These are phyloP conservation scores for Reinhardtius hippoglossoides DNA, from an alignment of 2,113 vertebrate genomes.

Conservation along the genomic window DNA sequence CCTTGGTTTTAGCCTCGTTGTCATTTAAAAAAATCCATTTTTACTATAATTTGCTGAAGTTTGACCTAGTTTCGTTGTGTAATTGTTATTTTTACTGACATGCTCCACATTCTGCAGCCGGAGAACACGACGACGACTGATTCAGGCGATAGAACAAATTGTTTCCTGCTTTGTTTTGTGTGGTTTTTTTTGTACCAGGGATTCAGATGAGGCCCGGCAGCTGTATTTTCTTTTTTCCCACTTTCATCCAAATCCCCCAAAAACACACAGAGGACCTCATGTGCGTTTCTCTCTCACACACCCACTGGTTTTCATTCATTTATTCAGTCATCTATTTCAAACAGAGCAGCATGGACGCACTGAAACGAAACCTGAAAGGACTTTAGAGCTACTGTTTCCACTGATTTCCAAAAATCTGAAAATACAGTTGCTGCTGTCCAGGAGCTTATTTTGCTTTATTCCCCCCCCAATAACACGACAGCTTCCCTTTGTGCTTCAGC, in stretches of 20 bases:
- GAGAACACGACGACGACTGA: slow-evolving; percentile 14
- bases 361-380: background rate
- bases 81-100: slow-evolving; percentile 28
- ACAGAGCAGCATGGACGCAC: slow-evolving; percentile 4
- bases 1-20: background rate
- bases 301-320: slow-evolving; percentile 33
- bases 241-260: slow-evolving; percentile 50
- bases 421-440: no score
- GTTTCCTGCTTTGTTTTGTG: background rate
- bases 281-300: no score
- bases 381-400: background rate
- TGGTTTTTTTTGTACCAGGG: background rate
- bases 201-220: slow-evolving; percentile 15
- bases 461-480: no score
- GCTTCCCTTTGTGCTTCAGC: no score
- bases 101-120: slow-evolving; percentile 46
- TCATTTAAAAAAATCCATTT: no score
- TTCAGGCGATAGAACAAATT: slow-evolving; percentile 21
- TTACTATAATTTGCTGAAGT: slow-evolving; percentile 12
- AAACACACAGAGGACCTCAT: background rate
- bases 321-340: slow-evolving; percentile 19
- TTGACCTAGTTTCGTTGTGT: slow-evolving; percentile 59
- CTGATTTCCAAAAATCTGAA: background rate
- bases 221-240: slow-evolving; percentile 8
- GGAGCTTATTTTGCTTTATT: no score